Conservation (phyloP, 2,888 invertebrate species). For the Andrena bucephala region DNA sequence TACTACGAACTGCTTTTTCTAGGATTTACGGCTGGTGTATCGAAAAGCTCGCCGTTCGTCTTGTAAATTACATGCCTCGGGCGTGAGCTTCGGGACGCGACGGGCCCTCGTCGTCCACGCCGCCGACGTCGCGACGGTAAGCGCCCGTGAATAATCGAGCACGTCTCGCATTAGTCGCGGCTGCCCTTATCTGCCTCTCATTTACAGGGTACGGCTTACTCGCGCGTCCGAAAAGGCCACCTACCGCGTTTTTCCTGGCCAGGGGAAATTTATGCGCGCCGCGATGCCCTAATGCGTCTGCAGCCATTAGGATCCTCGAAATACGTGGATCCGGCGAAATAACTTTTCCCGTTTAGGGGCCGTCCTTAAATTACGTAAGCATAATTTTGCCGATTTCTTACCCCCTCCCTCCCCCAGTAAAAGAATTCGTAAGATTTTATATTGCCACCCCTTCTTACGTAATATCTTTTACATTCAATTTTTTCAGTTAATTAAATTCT, state of each 20-base stretch:
- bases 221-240: constrained; percentile 24
- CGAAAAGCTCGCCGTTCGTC: constrained; percentile 28
- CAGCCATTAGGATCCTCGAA: constrained; percentile 8
- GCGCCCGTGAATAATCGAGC: constrained; percentile 59
- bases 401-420: too few species aligned
- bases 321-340: background rate
- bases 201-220: constrained; percentile 30
- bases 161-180: constrained; percentile 44
- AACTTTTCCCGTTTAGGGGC: background rate
- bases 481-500: too few species aligned
- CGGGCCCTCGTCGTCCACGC: constrained; percentile 18
- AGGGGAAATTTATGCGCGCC: constrained; percentile 19
- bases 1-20: constrained; percentile 2
- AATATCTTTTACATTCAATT: too few species aligned
- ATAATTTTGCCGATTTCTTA: too few species aligned
- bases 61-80: constrained; percentile 36
- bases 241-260: background rate
- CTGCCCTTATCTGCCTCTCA: constrained; percentile 49
- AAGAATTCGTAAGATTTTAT: too few species aligned
- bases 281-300: constrained; percentile 2
- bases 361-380: too few species aligned
- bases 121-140: constrained; percentile 38
- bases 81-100: background rate
- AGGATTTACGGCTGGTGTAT: constrained; percentile 35
- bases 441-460: too few species aligned